phyloP scores from a whole-genome alignment of 2,888 invertebrate species.

The Spodoptera picta region DNA sequence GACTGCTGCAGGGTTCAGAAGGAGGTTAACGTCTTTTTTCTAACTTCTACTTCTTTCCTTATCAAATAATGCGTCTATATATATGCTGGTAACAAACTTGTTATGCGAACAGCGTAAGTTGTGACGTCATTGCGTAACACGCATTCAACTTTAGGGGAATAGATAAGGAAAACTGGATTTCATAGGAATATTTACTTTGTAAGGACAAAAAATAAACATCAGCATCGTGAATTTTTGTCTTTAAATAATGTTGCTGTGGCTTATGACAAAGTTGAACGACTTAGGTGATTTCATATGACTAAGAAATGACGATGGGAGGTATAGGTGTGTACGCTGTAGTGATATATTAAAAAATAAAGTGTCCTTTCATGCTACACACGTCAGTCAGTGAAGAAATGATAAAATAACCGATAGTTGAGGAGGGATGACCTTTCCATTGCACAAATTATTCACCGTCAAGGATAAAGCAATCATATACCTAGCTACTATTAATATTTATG shows the following conservation, averaged over 20 bases:
- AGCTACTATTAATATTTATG: slow-evolving; percentile 9
- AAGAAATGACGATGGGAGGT: too few species aligned
- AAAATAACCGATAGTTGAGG: slow-evolving; percentile 11
- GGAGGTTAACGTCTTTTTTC: slow-evolving; percentile 1
- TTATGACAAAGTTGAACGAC: too few species aligned
- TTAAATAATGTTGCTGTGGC: background rate
- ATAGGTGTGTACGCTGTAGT: too few species aligned
- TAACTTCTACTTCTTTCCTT: slow-evolving; percentile 8
- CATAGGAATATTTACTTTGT: slow-evolving; percentile 34
- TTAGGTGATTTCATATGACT: too few species aligned
- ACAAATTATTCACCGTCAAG: slow-evolving; percentile 5
- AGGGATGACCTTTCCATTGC: background rate
- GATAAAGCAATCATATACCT: slow-evolving; percentile 7
- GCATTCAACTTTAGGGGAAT: slow-evolving; percentile 47
- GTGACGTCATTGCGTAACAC: slow-evolving; percentile 50
- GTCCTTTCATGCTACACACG: slow-evolving; percentile 8
- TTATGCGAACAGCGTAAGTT: slow-evolving; percentile 44
- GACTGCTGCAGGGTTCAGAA: background rate
- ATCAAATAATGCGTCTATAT: slow-evolving; percentile 25
- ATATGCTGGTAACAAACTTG: slow-evolving; percentile 44
- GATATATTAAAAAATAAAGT: too few species aligned
- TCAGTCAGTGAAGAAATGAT: slow-evolving; percentile 17
- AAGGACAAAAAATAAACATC: slow-evolving; percentile 20
- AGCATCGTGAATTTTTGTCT: background rate
- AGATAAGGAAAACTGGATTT: slow-evolving; percentile 51